Evolutionary conservation across 2,888 invertebrate genomes (phyloP).

Genomic region (Orchesella flavescens): DNA sequence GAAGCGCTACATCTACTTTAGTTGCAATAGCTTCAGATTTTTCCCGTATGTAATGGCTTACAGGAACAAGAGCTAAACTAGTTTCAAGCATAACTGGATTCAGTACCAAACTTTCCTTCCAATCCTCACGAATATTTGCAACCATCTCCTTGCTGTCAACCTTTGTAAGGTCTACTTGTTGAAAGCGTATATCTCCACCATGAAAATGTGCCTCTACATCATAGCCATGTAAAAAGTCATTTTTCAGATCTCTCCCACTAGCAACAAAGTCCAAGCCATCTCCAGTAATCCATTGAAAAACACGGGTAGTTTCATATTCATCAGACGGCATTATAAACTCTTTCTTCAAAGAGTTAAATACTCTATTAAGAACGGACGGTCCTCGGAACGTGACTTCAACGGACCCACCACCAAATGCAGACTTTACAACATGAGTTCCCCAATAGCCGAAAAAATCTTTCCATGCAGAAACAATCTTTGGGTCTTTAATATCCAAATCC

Average conservation of each 20-base stretch:
- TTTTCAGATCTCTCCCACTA: slow-evolving; percentile 41
- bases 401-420: slow-evolving; percentile 63
- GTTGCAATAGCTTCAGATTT: slow-evolving; percentile 60
- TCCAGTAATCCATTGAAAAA: slow-evolving; percentile 68
- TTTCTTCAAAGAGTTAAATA: slow-evolving; percentile 57
- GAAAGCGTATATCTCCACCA: slow-evolving; percentile 61
- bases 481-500: slow-evolving; percentile 55
- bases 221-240: slow-evolving; percentile 52
- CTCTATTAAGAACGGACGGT: slow-evolving; percentile 43
- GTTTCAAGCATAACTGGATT: slow-evolving; percentile 64
- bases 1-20: slow-evolving; percentile 66
- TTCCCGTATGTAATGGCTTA: slow-evolving; percentile 61
- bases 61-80: slow-evolving; percentile 57
- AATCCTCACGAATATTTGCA: slow-evolving; percentile 56
- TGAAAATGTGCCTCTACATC: slow-evolving; percentile 62
- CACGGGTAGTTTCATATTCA: slow-evolving; percentile 59
- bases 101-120: slow-evolving; percentile 59
- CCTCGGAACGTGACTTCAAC: slow-evolving; percentile 63
- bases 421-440: slow-evolving; percentile 66
- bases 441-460: slow-evolving; percentile 64
- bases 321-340: slow-evolving; percentile 57
- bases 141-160: slow-evolving; percentile 58
- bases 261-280: slow-evolving; percentile 61
- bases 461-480: slow-evolving; percentile 54
- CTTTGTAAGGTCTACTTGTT: slow-evolving; percentile 62